These are phyloP conservation scores for Orius insidiosus DNA, from an alignment of 1,140 invertebrate species.

Conservation along the genomic window DNA sequence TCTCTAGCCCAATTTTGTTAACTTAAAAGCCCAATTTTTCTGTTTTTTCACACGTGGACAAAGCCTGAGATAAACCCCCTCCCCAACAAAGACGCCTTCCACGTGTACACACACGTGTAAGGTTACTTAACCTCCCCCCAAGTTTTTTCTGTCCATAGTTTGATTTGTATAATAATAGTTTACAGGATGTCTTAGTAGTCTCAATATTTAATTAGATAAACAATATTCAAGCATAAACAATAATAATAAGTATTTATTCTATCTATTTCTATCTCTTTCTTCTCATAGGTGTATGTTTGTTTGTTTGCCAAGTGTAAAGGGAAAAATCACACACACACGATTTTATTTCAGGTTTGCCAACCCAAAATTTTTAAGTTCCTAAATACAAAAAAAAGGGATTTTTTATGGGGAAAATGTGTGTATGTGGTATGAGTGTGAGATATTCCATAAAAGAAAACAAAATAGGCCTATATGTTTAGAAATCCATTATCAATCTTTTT, in stretches of 20 bases:
- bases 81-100: too few relatives aligned
- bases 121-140: too few relatives aligned
- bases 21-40: too few relatives aligned
- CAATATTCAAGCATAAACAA: conserved; percentile 18
- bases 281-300: conserved; percentile 20
- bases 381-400: conserved; percentile 15
- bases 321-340: conserved; percentile 14
- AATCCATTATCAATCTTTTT: conserved; percentile 12
- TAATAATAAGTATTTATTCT: conserved; percentile 17
- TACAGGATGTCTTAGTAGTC: conserved; percentile 21
- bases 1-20: too few relatives aligned
- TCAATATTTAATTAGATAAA: conserved; percentile 19
- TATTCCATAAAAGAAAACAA: conserved; percentile 17
- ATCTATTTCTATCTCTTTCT: conserved; percentile 13
- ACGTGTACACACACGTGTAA: too few relatives aligned
- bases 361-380: conserved; percentile 18
- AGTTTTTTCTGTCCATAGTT: conserved; percentile 18
- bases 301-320: conserved; percentile 20
- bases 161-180: conserved; percentile 20
- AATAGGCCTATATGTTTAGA: conserved; percentile 18
- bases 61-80: conserved; percentile 12
- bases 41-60: too few relatives aligned
- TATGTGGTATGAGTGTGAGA: conserved; percentile 18
- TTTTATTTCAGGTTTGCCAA: conserved; percentile 2
- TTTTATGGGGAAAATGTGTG: conserved; percentile 16